A percentile compares a stretch with the other conserved stretches of the same genome.
These are phyloP conservation scores for Oplegnathus fasciatus DNA, from an alignment of 2,113 vertebrate genomes.

Conservation along the genomic window DNA sequence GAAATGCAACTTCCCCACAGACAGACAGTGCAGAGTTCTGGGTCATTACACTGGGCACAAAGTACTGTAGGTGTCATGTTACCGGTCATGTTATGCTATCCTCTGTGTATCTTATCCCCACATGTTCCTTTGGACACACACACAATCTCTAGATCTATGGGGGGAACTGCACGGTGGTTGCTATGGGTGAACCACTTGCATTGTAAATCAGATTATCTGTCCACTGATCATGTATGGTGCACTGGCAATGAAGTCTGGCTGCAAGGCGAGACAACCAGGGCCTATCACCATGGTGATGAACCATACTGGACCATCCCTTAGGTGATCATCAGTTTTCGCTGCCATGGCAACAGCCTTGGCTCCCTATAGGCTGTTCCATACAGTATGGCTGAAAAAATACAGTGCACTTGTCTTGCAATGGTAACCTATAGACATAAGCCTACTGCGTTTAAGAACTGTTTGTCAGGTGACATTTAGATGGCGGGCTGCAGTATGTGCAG, in stretches of 20 bases:
- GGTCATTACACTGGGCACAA: not conserved
- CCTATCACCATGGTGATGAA: conserved; percentile 75
- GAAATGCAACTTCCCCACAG: not conserved
- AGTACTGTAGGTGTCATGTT: not conserved
- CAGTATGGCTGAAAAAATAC: conserved; percentile 24
- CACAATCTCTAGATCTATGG: not conserved
- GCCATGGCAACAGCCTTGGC: conserved; percentile 73
- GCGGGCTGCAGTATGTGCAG: not conserved
- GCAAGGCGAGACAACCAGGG: conserved; percentile 46
- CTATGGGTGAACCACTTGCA: conserved; percentile 15
- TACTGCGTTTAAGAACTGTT: not conserved
- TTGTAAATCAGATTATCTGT: conserved; percentile 20
- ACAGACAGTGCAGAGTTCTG: not conserved
- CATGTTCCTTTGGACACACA: not conserved
- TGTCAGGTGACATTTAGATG: not conserved
- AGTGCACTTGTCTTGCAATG: conserved; percentile 10
- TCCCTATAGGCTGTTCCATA: conserved; percentile 62
- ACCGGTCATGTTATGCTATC: not conserved
- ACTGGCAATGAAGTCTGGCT: conserved; percentile 28
- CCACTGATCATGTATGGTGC: conserved; percentile 45
- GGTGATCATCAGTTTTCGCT: conserved; percentile 66
- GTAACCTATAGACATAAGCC: not conserved
- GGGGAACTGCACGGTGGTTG: not conserved
- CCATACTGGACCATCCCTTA: conserved; percentile 63
- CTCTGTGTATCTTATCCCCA: no score